Evolutionary conservation across 2,888 invertebrate genomes (phyloP).

Genomic region (Cordilura impudica): DNA sequence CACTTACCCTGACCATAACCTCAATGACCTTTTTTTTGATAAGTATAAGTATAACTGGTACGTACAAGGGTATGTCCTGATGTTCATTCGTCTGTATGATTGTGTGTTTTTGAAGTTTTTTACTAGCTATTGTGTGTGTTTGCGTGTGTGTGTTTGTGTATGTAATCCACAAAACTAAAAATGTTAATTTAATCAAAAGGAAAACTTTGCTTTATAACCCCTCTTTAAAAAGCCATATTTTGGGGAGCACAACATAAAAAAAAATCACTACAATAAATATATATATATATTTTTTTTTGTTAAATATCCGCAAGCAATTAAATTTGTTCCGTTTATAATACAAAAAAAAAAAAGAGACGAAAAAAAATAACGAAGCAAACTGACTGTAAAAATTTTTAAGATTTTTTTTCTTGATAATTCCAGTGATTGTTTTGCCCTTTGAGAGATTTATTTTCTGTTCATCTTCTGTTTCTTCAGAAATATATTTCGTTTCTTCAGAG

Average conservation of each 20-base stretch:
- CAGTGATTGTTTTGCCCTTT: not conserved
- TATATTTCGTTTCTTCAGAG: constrained; percentile 18
- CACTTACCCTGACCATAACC: constrained; percentile 57
- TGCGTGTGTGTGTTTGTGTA: constrained; percentile 2
- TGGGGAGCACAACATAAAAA: constrained; percentile 27
- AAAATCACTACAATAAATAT: constrained; percentile 44
- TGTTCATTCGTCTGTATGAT: not conserved
- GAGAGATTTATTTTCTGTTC: not conserved
- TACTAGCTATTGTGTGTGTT: not conserved
- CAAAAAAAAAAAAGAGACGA: not conserved
- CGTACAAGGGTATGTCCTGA: not conserved
- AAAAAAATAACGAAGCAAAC: not conserved
- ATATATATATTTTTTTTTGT: constrained; percentile 12
- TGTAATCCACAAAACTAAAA: constrained; percentile 40
- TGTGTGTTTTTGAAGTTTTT: not conserved
- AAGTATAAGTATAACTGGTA: not conserved
- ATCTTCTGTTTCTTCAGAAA: not conserved
- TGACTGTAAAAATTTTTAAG: constrained; percentile 17
- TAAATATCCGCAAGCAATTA: constrained; percentile 47
- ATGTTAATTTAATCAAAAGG: constrained; percentile 60
- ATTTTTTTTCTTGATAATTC: constrained; percentile 28
- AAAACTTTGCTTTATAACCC: constrained; percentile 49
- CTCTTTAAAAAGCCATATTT: constrained; percentile 55
- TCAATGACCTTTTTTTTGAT: constrained; percentile 45
- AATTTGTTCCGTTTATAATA: constrained; percentile 22